Evolutionary conservation across 1,140 invertebrate genomes (phyloP).

Genomic region (Palaemon carinicauda): DNA sequence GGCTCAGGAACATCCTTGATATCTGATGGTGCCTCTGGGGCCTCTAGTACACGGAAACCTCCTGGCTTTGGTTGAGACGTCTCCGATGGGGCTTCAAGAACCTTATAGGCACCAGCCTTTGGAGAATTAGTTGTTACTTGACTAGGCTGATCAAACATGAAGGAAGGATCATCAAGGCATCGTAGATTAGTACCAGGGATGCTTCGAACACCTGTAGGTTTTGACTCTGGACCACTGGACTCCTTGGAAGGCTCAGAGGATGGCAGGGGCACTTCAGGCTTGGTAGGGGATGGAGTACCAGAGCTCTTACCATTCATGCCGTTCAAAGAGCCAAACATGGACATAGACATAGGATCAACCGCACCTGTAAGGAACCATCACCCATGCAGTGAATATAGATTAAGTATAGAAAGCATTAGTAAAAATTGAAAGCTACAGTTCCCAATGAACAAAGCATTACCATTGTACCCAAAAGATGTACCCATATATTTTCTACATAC

Average conservation of each 20-base stretch:
- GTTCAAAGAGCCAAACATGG: constrained; percentile 60
- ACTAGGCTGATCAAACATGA: constrained; percentile 65
- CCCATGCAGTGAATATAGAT: constrained; percentile 47
- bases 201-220: constrained; percentile 63
- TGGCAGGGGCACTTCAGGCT: constrained; percentile 55
- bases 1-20: constrained; percentile 57
- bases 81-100: constrained; percentile 59
- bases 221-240: constrained; percentile 35
- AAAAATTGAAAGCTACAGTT: constrained; percentile 16
- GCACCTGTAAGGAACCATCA: constrained; percentile 52
- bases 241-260: constrained; percentile 63
- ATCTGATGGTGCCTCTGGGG: constrained; percentile 59
- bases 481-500: too few species aligned
- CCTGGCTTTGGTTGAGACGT: constrained; percentile 50
- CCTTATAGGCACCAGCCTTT: constrained; percentile 50
- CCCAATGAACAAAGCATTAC: neutral
- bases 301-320: constrained; percentile 60
- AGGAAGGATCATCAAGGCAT: constrained; percentile 69
- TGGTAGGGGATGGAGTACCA: constrained; percentile 59
- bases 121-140: constrained; percentile 41
- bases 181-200: constrained; percentile 68
- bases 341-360: constrained; percentile 59
- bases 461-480: too few species aligned
- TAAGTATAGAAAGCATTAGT: constrained; percentile 4
- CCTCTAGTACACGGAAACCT: constrained; percentile 58